Evolutionary conservation across 1,140 invertebrate species (phyloP).

Genomic region (Proales similis): DNA sequence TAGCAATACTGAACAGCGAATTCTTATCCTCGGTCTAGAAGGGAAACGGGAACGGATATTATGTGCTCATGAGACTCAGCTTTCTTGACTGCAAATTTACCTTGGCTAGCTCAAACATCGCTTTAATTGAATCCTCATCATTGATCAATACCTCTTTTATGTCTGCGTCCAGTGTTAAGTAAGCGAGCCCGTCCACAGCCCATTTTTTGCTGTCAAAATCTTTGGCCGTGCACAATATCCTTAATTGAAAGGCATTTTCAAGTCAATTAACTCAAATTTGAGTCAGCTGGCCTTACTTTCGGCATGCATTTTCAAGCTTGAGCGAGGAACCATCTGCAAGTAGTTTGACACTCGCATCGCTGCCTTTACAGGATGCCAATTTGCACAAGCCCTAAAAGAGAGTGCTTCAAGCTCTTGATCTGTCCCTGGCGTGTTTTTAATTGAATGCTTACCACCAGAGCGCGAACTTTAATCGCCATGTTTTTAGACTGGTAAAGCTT

Average conservation of each 20-base stretch:
- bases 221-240: conserved; percentile 76
- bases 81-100: no score
- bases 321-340: conserved; percentile 87
- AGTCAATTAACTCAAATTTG: conserved; percentile 1
- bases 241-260: conserved; percentile 44
- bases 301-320: conserved; percentile 87
- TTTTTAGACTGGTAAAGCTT: conserved; percentile 82
- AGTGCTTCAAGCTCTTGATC: not conserved
- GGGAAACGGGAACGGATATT: no score
- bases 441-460: conserved; percentile 51
- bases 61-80: no score
- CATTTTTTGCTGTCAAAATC: conserved; percentile 82
- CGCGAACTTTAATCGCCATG: conserved; percentile 69
- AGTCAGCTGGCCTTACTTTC: conserved; percentile 54
- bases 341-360: conserved; percentile 81
- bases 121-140: conserved; percentile 70
- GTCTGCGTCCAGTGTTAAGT: conserved; percentile 92
- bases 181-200: conserved; percentile 94
- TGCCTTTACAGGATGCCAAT: conserved; percentile 86
- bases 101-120: conserved; percentile 76
- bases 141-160: conserved; percentile 92
- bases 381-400: conserved; percentile 76
- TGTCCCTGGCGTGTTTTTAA: not conserved
- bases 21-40: conserved; percentile 41
- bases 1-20: conserved; percentile 26